Conservation (phyloP, 2,113 vertebrate species). For the Paratilapia polleni region DNA sequence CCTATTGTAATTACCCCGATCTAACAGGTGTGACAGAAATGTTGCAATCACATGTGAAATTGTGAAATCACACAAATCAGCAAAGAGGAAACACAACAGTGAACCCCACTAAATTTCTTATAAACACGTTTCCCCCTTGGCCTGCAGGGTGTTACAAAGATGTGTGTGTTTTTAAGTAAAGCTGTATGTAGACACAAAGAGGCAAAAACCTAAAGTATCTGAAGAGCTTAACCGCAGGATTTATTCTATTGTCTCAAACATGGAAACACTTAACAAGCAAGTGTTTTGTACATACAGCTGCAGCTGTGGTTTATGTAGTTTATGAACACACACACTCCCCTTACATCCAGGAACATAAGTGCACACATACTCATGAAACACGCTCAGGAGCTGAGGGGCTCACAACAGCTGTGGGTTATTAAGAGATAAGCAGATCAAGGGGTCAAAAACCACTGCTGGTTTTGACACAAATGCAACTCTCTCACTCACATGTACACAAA, state of each 20-base stretch:
- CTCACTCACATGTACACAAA: not conserved
- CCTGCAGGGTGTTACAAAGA: not conserved
- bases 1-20: not conserved
- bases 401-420: conserved; percentile 9
- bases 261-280: too few species aligned
- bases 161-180: not conserved
- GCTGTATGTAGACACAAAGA: not conserved
- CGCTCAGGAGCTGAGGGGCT: not conserved
- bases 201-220: not conserved
- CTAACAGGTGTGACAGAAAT: not conserved
- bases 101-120: not conserved
- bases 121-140: not conserved
- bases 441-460: not conserved
- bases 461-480: not conserved
- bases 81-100: not conserved
- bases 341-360: not conserved
- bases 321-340: not conserved
- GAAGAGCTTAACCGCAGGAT: not conserved
- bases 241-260: not conserved
- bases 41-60: not conserved
- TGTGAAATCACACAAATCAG: not conserved
- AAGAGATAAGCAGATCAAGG: conserved; percentile 17
- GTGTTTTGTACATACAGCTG: not conserved
- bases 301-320: not conserved
- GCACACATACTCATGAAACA: not conserved